phyloP scores from a whole-genome alignment of 2,888 invertebrate species.

The Apotomis betuletana region DNA sequence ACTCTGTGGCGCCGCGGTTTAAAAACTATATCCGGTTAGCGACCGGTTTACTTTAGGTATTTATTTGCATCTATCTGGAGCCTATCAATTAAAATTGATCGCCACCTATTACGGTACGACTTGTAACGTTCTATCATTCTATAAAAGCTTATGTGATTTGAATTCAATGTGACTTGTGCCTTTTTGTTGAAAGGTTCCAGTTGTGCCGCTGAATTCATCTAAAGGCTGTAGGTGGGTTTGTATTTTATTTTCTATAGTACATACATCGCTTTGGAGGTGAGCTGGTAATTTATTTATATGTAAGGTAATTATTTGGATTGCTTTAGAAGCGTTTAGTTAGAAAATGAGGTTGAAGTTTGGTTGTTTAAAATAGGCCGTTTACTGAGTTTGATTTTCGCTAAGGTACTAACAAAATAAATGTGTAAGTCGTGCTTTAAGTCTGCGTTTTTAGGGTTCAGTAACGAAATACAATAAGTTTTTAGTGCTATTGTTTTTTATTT shows the following conservation, averaged over 20 bases:
- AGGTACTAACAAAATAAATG: too few species aligned
- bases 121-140: constrained; percentile 15
- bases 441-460: too few species aligned
- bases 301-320: neutral
- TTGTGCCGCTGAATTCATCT: neutral
- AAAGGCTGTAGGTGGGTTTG: neutral
- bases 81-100: constrained; percentile 42
- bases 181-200: neutral
- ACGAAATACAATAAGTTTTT: too few species aligned
- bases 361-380: neutral
- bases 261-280: neutral
- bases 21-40: constrained; percentile 51
- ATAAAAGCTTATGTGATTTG: neutral
- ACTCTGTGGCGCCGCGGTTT: constrained; percentile 35
- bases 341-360: neutral
- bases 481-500: too few species aligned
- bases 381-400: neutral
- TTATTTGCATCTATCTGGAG: constrained; percentile 38
- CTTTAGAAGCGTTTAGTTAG: neutral
- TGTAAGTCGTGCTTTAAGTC: too few species aligned
- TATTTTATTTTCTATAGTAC: neutral
- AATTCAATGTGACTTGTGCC: neutral
- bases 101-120: constrained; percentile 33
- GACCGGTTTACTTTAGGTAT: constrained; percentile 49
- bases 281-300: neutral